Evolutionary conservation across 2,113 vertebrate species (phyloP).

Genomic region (Calidris pugnax): DNA sequence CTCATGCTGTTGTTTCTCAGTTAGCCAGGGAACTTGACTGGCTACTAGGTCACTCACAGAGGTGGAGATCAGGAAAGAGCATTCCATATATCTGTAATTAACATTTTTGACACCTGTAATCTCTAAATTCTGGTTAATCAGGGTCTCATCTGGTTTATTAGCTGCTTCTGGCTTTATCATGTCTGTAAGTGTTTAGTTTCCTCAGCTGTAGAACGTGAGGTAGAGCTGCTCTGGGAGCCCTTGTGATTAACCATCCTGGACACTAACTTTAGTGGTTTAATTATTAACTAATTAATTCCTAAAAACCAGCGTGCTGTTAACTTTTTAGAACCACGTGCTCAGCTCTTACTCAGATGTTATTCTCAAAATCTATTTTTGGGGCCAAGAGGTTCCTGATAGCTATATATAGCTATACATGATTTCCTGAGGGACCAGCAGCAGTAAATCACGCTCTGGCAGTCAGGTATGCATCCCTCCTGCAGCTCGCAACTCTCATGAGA

Average conservation of each 20-base stretch:
- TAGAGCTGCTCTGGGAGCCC: not conserved
- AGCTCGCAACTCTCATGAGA: constrained; percentile 8
- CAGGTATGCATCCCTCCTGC: constrained; percentile 18
- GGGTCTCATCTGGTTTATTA: not conserved
- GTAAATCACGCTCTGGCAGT: constrained; percentile 19
- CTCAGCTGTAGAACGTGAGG: not conserved
- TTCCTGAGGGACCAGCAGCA: not conserved
- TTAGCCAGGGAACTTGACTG: not conserved
- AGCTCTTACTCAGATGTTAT: constrained; percentile 18
- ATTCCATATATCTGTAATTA: not conserved
- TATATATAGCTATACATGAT: not conserved
- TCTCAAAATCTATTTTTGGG: constrained; percentile 10
- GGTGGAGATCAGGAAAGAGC: not conserved
- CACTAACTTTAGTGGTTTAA: not conserved
- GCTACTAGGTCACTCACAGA: not conserved
- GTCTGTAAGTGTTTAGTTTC: not conserved
- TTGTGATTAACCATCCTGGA: not conserved
- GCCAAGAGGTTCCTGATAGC: not conserved
- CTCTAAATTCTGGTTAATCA: not conserved
- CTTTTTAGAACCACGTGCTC: constrained; percentile 35
- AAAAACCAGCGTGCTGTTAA: not conserved
- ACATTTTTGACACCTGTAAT: not conserved
- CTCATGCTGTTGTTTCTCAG: not conserved
- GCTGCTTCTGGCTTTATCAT: not conserved
- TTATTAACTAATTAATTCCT: not conserved